Evolutionary conservation across 2,113 vertebrate genomes (phyloP), one percentile per base, ranked within the genome.

Genomic region (Hassar affinis): DNA sequence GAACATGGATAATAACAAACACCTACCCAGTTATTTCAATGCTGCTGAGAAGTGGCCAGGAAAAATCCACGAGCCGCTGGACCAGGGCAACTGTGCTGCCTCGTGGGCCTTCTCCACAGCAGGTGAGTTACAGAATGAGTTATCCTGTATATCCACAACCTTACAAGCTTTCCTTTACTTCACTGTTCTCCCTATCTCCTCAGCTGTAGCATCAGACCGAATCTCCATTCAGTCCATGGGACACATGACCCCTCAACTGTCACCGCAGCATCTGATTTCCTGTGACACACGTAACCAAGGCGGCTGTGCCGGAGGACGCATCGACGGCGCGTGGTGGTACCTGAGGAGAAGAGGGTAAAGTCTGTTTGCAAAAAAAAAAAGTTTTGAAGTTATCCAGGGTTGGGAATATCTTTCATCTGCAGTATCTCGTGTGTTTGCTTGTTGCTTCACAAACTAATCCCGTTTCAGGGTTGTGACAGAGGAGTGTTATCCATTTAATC

Each of bases 181-280:
- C 11, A 18, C 6, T 84, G 11, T 20, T 8, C 25, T 33, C 18
- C 59, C 30, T 10, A 74, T 49, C 42, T 54, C 38, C 49, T 79
- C 88, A 99, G 97, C 96, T 0, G 98, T 99, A 74, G 98, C 98
- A 17, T 99, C 98, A 0, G 98, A 99, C 89, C 92, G 98, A 14
- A 97, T 99, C 90, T 95, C 98, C 71, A 98, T 99, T 93, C 98
- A 99, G 85, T 99, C 97, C n/a, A 96, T 98, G 97, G 98, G 98
- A 47, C 97, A 98, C 93, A 97, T 99, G 98, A 96, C 94, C 0
- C 96, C 96, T 0, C 93, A 95, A 84, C 92, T 99, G 69, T 99
- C 98, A 0, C 97, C 98, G 1, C 98, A 99, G 90, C 98, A 99
- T 89, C 93, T 99, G 22, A 94, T 99, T 86, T 97, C 97, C 79